Percentiles rank a stretch among this genome's conserved stretches.
Conservation (phyloP, 1,140 invertebrate genomes). For the Drosophila sechellia region DNA sequence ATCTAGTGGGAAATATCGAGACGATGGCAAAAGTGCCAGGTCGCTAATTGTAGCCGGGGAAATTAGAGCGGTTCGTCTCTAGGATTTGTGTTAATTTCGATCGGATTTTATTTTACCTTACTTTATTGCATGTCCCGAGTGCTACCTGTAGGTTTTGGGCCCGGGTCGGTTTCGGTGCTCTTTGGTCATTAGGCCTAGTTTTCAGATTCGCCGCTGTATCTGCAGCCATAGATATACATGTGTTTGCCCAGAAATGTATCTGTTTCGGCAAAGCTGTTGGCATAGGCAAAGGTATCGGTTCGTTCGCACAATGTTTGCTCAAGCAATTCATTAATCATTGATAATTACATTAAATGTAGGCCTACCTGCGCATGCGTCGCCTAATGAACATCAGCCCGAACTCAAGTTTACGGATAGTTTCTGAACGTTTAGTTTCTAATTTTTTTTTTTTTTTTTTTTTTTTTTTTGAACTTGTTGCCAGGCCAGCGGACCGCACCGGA, state of each 20-base stretch:
- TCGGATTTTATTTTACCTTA: slow-evolving; percentile 22
- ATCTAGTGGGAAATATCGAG: slow-evolving; percentile 62
- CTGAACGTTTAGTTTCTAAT: slow-evolving; percentile 61
- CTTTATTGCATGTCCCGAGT: slow-evolving; percentile 29
- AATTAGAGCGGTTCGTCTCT: slow-evolving; percentile 49
- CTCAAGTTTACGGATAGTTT: slow-evolving; percentile 37
- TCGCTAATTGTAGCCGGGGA: slow-evolving; percentile 63
- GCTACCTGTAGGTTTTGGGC: slow-evolving; percentile 17
- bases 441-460: slow-evolving; percentile 6
- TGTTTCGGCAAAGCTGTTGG: not conserved
- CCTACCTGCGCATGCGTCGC: slow-evolving; percentile 56
- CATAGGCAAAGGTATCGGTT: slow-evolving; percentile 17
- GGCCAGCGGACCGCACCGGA: slow-evolving; percentile 22
- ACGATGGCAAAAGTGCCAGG: slow-evolving; percentile 76
- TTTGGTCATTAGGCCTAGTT: slow-evolving; percentile 41
- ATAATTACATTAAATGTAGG: slow-evolving; percentile 82
- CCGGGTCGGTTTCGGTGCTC: slow-evolving; percentile 1
- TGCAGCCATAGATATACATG: not conserved
- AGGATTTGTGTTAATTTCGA: slow-evolving; percentile 47
- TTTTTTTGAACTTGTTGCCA: slow-evolving; percentile 58
- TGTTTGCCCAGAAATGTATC: slow-evolving; percentile 7
- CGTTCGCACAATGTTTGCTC: slow-evolving; percentile 67
- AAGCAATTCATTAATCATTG: slow-evolving; percentile 81
- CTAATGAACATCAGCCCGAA: slow-evolving; percentile 43
- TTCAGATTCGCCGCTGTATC: slow-evolving; percentile 32